Base-by-base conservation (phyloP, 1,140 invertebrate genomes). In the Chelonus insularis region DNA sequence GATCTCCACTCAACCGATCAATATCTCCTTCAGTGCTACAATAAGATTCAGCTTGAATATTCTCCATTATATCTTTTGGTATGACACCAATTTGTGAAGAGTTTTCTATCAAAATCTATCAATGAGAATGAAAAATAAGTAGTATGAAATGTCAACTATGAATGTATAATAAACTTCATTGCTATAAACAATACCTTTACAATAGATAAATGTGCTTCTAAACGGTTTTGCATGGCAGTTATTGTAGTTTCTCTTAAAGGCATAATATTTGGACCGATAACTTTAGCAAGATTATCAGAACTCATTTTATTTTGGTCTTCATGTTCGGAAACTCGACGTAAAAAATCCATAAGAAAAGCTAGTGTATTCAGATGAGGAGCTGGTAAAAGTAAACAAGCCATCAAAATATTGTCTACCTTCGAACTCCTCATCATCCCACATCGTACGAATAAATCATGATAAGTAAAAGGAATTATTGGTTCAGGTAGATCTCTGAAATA, bases 401-500 rank as follows among this genome's bases (percentile, higher is more conserved):
- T 75, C 9, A 89, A 69, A 4, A 90, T 70, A 6, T 86, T 84
- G 63, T 86, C 73, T 14, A 84, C 68, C 18, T 76, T 72, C 66
- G 76, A 47, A 41, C 57, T 69, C 60, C 80, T 77, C 0, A 82
- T 63, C 50, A 88, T 71, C 12, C 82, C 76, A 78, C 89, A 92
- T 70, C 88, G 84, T 14, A 93, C 75, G 62, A 94, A 88, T 25
- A 89, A 75, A 71, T 94, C 90, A 74, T 94, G 91, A 65, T 84
- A 87, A 1, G 70, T 57, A 80, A 84, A 79, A 0, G 89, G 88
- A 58, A 95, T 89, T 11, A 95, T 79, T 1, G 93, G 92, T 64
- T 94, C 91, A 4, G 92, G 92, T 25, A 95, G 76, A 68, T 89
- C 86, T 48, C 92, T 81, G 37, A 95, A 86, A 71, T 94, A 95